Evolutionary conservation across 2,797 vertebrate genomes (phyloP).

Genomic region (Novumbra hubbsi): DNA sequence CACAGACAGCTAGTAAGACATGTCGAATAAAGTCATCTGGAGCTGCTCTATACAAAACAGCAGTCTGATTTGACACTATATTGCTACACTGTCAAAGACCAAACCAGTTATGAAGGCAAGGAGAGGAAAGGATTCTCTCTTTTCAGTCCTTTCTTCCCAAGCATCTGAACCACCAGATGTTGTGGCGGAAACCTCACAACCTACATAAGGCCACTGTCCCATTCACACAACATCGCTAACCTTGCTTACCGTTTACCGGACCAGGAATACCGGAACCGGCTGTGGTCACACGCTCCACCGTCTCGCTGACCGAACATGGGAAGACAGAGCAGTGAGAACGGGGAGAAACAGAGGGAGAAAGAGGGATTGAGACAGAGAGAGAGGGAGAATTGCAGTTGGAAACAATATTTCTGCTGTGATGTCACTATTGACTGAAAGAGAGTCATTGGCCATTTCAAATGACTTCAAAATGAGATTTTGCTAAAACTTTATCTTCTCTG

Average conservation of each 20-base stretch:
- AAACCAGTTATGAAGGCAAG: background rate
- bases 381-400: slow-evolving; percentile 12
- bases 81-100: background rate
- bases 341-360: slow-evolving; percentile 40
- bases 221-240: slow-evolving; percentile 40
- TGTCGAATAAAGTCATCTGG: background rate
- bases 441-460: no score
- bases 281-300: slow-evolving; percentile 30
- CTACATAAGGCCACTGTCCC: slow-evolving; percentile 49
- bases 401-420: no score
- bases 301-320: slow-evolving; percentile 37
- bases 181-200: slow-evolving; percentile 48
- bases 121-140: slow-evolving; percentile 3
- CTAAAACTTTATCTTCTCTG: no score
- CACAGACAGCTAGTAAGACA: background rate
- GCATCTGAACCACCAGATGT: slow-evolving; percentile 41
- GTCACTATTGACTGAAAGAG: no score
- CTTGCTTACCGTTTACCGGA: slow-evolving; percentile 35
- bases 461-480: no score
- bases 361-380: slow-evolving; percentile 29
- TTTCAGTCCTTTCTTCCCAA: slow-evolving; percentile 29
- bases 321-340: slow-evolving; percentile 15
- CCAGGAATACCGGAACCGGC: slow-evolving; percentile 32
- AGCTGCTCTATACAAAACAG: background rate
- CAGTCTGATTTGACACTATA: background rate